Evolutionary conservation across 2,113 vertebrate species (phyloP), one percentile per base, ranked within the genome.

Genomic region (Melanostigma gelatinosum): DNA sequence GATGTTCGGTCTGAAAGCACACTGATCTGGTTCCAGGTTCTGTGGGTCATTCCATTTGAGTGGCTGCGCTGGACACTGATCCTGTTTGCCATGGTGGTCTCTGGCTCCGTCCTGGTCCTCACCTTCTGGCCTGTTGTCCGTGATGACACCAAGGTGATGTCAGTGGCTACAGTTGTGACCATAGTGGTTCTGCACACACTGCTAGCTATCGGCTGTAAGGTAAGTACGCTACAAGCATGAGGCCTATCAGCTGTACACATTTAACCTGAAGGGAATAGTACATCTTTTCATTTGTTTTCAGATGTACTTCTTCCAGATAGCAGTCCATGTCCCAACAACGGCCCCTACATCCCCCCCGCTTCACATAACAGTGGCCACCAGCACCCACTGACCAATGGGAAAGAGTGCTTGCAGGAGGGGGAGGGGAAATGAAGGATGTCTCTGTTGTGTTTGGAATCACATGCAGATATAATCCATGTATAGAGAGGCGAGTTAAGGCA

Each of bases 171-270:
- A 3, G 83, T 97, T 6, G 88, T 77, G 0, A 75, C 82, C 6
- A 95, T 97, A 0, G 82, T 96, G 32, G 61, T 95, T 8, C 87
- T 97, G 16, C 96, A 97, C 18, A 70, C 93, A 0, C 95, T 97
- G 50, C 92, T 97, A 84, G 96, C 96, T 0, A 1, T 96, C 20
- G 96, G 96, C 79, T 97, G 95, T 72, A 97, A 97, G 96, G 97
- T 97, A 15, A 16, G 73, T 82, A 40, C 52, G 13, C 61, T 2
- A 1, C 0, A 0, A 3, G 27, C 38, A 27, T 6, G 1, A 0
- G 2, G 38, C 27, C 52, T 27, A 13, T 54, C 22, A 8, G 7
- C 1, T 1, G 8, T 4, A 6, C 42, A 38, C 46, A 0, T 46
- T 74, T 18, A n/a, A 36, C 42, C 13, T 2, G 2, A 10, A 58